phyloP scores from a whole-genome alignment of 2,113 vertebrate species.

The Eurystomus gularis region DNA sequence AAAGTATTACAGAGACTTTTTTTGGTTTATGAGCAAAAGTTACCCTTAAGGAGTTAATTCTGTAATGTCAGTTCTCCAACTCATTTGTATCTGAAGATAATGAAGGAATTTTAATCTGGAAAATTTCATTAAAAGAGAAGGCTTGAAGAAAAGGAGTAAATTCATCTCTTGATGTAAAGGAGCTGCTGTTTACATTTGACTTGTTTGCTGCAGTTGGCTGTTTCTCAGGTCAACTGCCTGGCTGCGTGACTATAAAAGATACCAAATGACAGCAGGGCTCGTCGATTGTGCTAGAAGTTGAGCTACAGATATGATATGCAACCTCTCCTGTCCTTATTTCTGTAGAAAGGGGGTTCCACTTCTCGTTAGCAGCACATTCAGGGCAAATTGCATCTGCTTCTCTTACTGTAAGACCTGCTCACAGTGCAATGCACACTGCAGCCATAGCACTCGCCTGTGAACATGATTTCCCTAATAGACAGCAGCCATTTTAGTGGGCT shows the following conservation, averaged over 20 bases:
- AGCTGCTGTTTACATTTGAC: background rate
- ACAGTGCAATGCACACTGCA: accelerated
- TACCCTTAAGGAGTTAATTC: background rate
- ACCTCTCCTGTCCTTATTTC: background rate
- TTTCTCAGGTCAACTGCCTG: background rate
- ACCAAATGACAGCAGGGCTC: background rate
- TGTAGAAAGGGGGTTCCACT: background rate
- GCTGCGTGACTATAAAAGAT: accelerated
- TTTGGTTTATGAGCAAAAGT: background rate
- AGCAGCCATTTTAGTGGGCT: background rate
- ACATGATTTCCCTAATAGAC: accelerated
- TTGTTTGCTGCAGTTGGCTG: background rate
- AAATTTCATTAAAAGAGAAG: background rate
- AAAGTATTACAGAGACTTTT: background rate
- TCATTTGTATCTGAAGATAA: background rate
- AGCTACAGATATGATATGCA: background rate
- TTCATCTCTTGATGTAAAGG: background rate
- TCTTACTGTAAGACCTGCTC: background rate
- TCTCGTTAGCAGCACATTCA: background rate
- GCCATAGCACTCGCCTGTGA: background rate
- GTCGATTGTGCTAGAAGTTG: accelerated
- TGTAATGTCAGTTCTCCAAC: background rate
- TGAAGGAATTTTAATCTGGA: background rate
- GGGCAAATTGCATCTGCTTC: background rate
- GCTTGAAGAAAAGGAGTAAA: background rate